Percentiles rank a stretch among this genome's conserved stretches.
Evolutionary conservation across 2,888 invertebrate species (phyloP).

Genomic region (Scaptodrosophila latifasciaeformis): DNA sequence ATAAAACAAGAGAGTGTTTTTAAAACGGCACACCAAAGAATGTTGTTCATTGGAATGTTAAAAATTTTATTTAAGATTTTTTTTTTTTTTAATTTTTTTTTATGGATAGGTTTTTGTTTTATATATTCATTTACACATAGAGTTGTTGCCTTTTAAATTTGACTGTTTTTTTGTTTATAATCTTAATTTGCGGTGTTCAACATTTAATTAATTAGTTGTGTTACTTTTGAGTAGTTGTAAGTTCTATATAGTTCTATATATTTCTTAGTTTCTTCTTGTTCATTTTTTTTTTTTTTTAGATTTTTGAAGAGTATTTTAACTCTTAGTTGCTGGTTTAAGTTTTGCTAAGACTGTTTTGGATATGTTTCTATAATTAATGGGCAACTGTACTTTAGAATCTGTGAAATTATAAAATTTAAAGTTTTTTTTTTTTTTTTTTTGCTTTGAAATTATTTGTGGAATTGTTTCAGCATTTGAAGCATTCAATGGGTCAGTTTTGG

Average conservation of each 20-base stretch:
- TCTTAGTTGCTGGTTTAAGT: conserved; percentile 52
- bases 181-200: background rate
- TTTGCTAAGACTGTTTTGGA: conserved; percentile 23
- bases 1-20: conserved; percentile 30
- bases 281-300: conserved; percentile 45
- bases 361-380: conserved; percentile 29
- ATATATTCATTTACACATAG: conserved; percentile 42
- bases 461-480: conserved; percentile 60
- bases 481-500: conserved; percentile 58
- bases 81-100: conserved; percentile 2
- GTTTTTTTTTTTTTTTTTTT: conserved; percentile 11
- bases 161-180: background rate
- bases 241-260: conserved; percentile 11
- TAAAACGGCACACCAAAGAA: conserved; percentile 70
- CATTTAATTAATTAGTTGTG: background rate
- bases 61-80: conserved; percentile 70
- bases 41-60: conserved; percentile 71
- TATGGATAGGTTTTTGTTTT: conserved; percentile 11
- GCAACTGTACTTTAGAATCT: background rate
- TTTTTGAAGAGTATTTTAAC: conserved; percentile 60
- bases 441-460: conserved; percentile 32
- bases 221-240: conserved; percentile 6
- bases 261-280: conserved; percentile 16
- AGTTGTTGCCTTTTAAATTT: conserved; percentile 18
- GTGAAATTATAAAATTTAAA: conserved; percentile 28